Percentiles rank a stretch among this genome's conserved stretches.
These are phyloP conservation scores for Bugulina stolonifera DNA, from an alignment of 2,888 invertebrate genomes.

Conservation along the genomic window DNA sequence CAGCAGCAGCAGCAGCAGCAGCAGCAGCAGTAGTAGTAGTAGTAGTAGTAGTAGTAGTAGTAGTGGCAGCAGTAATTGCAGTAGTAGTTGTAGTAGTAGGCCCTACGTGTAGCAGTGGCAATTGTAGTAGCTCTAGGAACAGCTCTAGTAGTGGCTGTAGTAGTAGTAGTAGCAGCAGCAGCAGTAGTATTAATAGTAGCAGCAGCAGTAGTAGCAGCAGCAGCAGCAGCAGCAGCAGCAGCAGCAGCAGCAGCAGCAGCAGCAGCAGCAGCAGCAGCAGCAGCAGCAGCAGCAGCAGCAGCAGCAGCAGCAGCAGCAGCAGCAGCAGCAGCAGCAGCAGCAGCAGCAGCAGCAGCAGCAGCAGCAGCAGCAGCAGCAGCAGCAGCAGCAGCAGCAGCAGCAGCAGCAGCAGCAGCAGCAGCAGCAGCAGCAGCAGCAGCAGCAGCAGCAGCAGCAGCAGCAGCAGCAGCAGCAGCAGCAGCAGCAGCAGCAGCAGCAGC, in stretches of 20 bases:
- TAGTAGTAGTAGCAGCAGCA: conserved; percentile 24
- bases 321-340: conserved; percentile 12
- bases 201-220: conserved; percentile 25
- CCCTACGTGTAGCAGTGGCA: too few relatives aligned
- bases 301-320: conserved; percentile 15
- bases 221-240: conserved; percentile 16
- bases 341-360: conserved; percentile 12
- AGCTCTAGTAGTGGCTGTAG: too few relatives aligned
- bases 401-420: conserved; percentile 12
- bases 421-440: conserved; percentile 12
- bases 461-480: conserved; percentile 12
- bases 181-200: conserved; percentile 24
- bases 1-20: conserved; percentile 16
- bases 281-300: conserved; percentile 16
- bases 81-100: too few relatives aligned
- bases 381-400: conserved; percentile 12
- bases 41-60: conserved; percentile 27
- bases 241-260: conserved; percentile 19
- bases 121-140: too few relatives aligned
- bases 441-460: conserved; percentile 12
- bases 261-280: conserved; percentile 19
- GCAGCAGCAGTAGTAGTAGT: conserved; percentile 25
- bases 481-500: conserved; percentile 12
- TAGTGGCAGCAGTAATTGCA: too few relatives aligned
- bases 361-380: conserved; percentile 12